Evolutionary conservation across 2,113 vertebrate genomes (phyloP), one percentile per base, ranked within the genome.

Genomic region (Amphilophus citrinellus): DNA sequence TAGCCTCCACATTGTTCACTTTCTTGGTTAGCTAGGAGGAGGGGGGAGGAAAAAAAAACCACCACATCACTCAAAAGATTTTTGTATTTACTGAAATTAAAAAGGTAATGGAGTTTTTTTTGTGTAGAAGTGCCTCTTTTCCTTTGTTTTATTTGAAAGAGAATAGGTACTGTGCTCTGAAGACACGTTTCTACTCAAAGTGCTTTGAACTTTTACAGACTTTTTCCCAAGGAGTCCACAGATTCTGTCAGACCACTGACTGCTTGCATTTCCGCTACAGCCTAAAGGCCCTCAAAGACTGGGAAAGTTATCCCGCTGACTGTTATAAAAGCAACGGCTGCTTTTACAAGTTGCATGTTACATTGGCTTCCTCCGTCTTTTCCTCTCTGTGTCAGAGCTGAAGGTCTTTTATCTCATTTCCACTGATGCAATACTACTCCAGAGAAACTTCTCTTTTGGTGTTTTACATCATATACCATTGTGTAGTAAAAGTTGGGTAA

Each of bases 1-100:
- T 98, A 3, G 97, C 97, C 94, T 99, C 98, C 86, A 98, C 96
- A 27, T 98, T 96, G 87, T 98, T 97, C 89, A 99, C 97, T 94
- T 99, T 99, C 95, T 99, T 99, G 84, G 96, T 96, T 89, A 99
- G 90, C 98, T 99, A 60, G 89, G 87, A 89, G 47, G 68, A 17
- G 60, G 22, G 44, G 22, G 15, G 32, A 8, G 27, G 57, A 30
- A 3, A 15, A 42, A 77, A 42, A 75, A 93, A 17, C 9, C 47
- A 32, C 77, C 66, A 86, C 90, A 91, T 89, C 77, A 93, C 73
- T 77, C 13, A 78, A 87, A 89, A 89, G 85, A 88, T 83, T 93
- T 92, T 92, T 95, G 83, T 93, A 89, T 94, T 91, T 92, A 92
- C 91, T 89, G 30, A 93, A 91, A 89, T 89, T 80, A 90, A 90